Percentiles rank a stretch among this genome's conserved stretches.
Conservation (phyloP, 2,888 invertebrate genomes). For the Brachynemurus nebulosus region DNA sequence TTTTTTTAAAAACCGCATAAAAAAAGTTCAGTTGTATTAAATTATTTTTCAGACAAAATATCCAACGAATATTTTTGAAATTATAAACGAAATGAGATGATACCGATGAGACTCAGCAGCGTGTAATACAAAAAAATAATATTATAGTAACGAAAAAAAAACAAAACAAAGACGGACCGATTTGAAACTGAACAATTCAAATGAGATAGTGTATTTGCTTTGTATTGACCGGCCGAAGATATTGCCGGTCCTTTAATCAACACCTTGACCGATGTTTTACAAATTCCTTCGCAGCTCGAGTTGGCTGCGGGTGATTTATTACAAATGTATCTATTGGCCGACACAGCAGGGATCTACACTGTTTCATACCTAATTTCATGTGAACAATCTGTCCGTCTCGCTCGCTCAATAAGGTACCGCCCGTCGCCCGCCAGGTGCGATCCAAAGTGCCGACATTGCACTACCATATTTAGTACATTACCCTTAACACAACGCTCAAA, state of each 20-base stretch:
- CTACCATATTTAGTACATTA: not conserved
- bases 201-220: not conserved
- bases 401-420: not conserved
- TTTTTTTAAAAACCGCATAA: too few relatives aligned
- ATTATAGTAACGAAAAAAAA: too few relatives aligned
- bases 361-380: not conserved
- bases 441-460: not conserved
- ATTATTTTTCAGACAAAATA: too few relatives aligned
- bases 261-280: constrained; percentile 31
- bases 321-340: constrained; percentile 30
- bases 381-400: not conserved
- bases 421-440: constrained; percentile 1
- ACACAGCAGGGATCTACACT: constrained; percentile 25
- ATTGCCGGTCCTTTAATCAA: constrained; percentile 31
- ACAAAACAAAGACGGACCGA: too few relatives aligned
- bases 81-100: too few relatives aligned
- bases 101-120: too few relatives aligned
- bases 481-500: not conserved
- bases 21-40: too few relatives aligned
- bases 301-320: constrained; percentile 33
- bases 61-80: too few relatives aligned
- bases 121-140: too few relatives aligned
- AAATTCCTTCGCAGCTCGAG: constrained; percentile 30
- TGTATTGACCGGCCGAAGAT: constrained; percentile 3
- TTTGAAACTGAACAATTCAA: too few relatives aligned